Base-by-base conservation (phyloP, 2,888 invertebrate species). In the Lasioglossum villosulum region DNA sequence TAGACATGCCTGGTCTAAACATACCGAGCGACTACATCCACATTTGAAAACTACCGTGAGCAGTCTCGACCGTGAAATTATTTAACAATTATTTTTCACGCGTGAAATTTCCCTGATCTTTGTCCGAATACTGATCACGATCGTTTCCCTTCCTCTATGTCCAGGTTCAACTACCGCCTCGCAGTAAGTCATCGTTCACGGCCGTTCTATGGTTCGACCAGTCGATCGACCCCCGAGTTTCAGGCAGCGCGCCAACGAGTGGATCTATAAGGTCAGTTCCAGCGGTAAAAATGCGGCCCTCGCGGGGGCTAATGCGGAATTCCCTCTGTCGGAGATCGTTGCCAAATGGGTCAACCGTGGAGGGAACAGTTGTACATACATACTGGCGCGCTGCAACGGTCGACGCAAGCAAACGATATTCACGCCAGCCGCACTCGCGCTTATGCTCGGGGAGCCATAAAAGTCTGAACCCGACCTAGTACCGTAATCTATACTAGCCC, bases 181-280 rank as follows among this genome's bases (percentile, higher is more conserved):
- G 70, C 83, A 75, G 68, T 74, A 80, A 86, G 83, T 84, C 85
- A 87, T 19, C 85, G 85, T 91, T 91, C 86, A 92, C 93, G 92
- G 93, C 93, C 91, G 90, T 93, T 94, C 93, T 93, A 94, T 95
- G 94, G 93, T 93, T 92, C 93, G 93, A 90, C 91, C 92, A 91
- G 90, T 91, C 91, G 91, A 91, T 85, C 93, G 92, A 92, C 91
- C 92, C 89, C 89, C 90, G 84, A 92, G 87, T 93, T 91, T 92
- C 88, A 93, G 93, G 92, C 93, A 93, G 80, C 92, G 91, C 81
- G 92, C 93, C 93, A 93, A 83, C 91, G 92, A 93, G 90, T 93
- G 94, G 92, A 93, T 94, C 87, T 91, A 92, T 93, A 94, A 95
- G 94, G 94, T 95, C 92, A 92, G 93, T 93, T 81, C 75, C 86